A percentile compares a stretch with the other conserved stretches of the same genome.
These are phyloP conservation scores for Lycodopsis pacificus DNA, from an alignment of 2,797 vertebrate species.

Conservation along the genomic window DNA sequence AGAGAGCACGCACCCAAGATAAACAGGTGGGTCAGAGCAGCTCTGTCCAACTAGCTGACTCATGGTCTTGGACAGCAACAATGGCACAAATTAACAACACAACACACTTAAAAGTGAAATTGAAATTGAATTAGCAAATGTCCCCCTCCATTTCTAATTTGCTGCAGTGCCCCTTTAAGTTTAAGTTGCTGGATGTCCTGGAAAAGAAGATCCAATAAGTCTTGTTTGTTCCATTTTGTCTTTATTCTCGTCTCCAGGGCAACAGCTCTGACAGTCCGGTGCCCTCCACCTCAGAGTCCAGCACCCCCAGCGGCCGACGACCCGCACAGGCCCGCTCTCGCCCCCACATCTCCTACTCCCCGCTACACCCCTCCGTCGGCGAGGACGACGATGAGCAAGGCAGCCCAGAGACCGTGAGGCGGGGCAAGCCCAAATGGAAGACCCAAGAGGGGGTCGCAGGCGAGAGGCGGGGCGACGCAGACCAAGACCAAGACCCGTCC, in stretches of 20 bases:
- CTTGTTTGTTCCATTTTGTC: not conserved
- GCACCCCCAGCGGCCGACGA: constrained; percentile 92
- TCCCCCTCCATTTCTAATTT: not conserved
- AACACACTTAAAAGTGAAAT: not conserved
- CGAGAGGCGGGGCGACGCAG: constrained; percentile 53
- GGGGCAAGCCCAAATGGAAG: constrained; percentile 77
- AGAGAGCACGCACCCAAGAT: constrained; percentile 84
- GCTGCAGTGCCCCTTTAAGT: not conserved
- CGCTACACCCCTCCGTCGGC: constrained; percentile 86
- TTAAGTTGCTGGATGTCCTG: not conserved
- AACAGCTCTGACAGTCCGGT: constrained; percentile 97
- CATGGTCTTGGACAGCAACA: not conserved
- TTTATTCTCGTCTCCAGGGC: constrained; percentile 81
- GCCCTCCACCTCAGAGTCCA: constrained; percentile 96
- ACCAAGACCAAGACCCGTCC: constrained; percentile 68
- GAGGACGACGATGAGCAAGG: constrained; percentile 79
- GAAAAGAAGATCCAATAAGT: not conserved
- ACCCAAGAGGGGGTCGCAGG: constrained; percentile 75
- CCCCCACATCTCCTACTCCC: constrained; percentile 95
- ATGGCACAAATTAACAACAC: not conserved
- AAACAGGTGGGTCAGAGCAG: constrained; percentile 84
- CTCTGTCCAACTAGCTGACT: not conserved
- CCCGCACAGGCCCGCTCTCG: constrained; percentile 91
- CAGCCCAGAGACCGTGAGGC: constrained; percentile 84
- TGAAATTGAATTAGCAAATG: not conserved